These are phyloP conservation scores for Drosophila lacteicornis DNA, from an alignment of 1,140 invertebrate species.

Conservation along the genomic window DNA sequence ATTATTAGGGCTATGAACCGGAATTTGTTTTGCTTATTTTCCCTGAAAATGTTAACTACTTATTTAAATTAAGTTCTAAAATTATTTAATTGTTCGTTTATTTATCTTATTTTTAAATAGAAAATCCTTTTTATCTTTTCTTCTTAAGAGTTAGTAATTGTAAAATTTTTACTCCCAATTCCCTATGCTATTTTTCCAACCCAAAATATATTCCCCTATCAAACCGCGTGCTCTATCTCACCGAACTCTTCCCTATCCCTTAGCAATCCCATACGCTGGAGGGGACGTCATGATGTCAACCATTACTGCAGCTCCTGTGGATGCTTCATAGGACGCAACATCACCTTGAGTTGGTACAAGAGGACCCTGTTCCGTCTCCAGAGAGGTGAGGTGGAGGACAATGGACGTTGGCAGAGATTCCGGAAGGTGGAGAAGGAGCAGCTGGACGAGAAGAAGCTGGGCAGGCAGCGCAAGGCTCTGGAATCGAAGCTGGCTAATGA, in stretches of 20 bases:
- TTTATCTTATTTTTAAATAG: no score
- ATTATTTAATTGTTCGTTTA: no score
- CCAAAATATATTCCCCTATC: neutral
- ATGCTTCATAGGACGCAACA: conserved; percentile 79
- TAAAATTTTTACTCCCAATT: no score
- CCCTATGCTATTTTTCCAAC: neutral
- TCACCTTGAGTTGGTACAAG: conserved; percentile 79
- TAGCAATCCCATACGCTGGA: conserved; percentile 74
- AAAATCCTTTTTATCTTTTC: no score
- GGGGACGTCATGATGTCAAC: conserved; percentile 72
- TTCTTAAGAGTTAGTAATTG: no score
- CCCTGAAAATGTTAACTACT: no score
- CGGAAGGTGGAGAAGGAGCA: conserved; percentile 68
- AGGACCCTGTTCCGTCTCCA: conserved; percentile 72
- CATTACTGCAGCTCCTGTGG: conserved; percentile 79
- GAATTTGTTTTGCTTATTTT: no score
- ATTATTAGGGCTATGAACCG: neutral
- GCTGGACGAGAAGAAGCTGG: conserved; percentile 69
- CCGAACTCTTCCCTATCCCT: neutral
- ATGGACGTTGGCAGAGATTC: conserved; percentile 69
- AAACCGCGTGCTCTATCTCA: neutral
- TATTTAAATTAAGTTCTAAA: no score
- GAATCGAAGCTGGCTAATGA: conserved; percentile 13
- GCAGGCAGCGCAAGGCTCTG: conserved; percentile 55
- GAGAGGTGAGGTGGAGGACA: conserved; percentile 68